Evolutionary conservation across 1,140 invertebrate genomes (phyloP).

Genomic region (Diprion similis): DNA sequence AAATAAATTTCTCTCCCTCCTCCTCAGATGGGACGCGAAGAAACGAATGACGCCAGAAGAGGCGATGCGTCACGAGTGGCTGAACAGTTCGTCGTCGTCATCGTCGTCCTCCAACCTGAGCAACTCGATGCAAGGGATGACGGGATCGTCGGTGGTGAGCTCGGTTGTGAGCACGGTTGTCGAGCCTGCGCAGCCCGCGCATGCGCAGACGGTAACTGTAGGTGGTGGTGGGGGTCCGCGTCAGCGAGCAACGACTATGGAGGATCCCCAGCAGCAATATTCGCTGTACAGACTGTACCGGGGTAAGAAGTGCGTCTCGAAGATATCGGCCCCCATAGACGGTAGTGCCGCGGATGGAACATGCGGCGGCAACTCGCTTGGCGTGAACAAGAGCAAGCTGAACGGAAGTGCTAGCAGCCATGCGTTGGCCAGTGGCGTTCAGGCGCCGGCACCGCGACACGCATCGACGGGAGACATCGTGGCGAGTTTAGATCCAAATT

Average conservation of each 20-base stretch:
- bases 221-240: constrained; percentile 37
- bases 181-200: constrained; percentile 46
- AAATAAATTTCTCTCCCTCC: too few species aligned
- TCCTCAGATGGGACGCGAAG: constrained; percentile 89
- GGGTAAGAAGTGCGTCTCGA: constrained; percentile 51
- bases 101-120: constrained; percentile 35
- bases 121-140: constrained; percentile 47
- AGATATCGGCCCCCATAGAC: constrained; percentile 48
- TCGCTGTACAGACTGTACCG: constrained; percentile 54
- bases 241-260: constrained; percentile 47
- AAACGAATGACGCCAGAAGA: constrained; percentile 92
- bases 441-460: constrained; percentile 53
- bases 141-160: constrained; percentile 37
- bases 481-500: constrained; percentile 63
- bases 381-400: constrained; percentile 53
- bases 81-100: constrained; percentile 55
- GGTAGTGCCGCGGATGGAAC: constrained; percentile 22
- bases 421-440: constrained; percentile 50
- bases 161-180: constrained; percentile 37
- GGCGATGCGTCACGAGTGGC: constrained; percentile 80
- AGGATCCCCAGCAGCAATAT: constrained; percentile 51
- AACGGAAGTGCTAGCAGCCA: constrained; percentile 58
- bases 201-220: constrained; percentile 47
- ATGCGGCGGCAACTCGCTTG: constrained; percentile 29
- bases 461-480: constrained; percentile 60